Conservation (phyloP, 2,113 vertebrate species). For the Lagopus leucura region DNA sequence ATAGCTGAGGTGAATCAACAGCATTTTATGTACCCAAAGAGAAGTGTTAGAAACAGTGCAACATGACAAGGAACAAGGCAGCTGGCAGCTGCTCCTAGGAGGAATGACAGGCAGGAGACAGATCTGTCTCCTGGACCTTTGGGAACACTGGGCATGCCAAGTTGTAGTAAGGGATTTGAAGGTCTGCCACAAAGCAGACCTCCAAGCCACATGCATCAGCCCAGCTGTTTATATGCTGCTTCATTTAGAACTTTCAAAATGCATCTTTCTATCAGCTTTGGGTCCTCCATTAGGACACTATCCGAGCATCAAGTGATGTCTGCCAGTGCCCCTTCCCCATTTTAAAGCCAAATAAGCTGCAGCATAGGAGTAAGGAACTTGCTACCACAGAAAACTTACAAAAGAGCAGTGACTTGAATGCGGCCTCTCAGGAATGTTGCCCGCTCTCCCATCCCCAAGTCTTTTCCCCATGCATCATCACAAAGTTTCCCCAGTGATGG, state of each 20-base stretch:
- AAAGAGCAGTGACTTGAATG: neutral
- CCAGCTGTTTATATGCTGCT: neutral
- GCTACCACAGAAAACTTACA: neutral
- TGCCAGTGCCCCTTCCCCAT: neutral
- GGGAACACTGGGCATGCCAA: neutral
- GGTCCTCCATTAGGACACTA: neutral
- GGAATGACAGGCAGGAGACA: neutral
- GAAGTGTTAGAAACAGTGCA: neutral
- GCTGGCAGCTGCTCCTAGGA: neutral
- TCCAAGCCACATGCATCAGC: neutral
- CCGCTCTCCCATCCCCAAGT: neutral
- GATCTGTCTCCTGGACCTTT: neutral
- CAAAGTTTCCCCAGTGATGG: neutral
- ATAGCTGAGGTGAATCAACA: neutral
- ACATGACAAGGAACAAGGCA: neutral
- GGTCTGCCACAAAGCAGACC: neutral
- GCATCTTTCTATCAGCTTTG: neutral
- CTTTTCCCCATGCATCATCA: neutral
- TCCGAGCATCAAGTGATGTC: neutral
- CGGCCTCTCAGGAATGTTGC: neutral
- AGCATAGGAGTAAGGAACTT: neutral
- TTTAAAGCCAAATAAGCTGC: neutral
- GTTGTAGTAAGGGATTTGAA: accelerated
- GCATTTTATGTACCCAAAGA: neutral
- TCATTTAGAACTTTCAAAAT: neutral